These are phyloP conservation scores for Tenthredo distinguenda DNA, from an alignment of 2,888 invertebrate species.

Conservation along the genomic window DNA sequence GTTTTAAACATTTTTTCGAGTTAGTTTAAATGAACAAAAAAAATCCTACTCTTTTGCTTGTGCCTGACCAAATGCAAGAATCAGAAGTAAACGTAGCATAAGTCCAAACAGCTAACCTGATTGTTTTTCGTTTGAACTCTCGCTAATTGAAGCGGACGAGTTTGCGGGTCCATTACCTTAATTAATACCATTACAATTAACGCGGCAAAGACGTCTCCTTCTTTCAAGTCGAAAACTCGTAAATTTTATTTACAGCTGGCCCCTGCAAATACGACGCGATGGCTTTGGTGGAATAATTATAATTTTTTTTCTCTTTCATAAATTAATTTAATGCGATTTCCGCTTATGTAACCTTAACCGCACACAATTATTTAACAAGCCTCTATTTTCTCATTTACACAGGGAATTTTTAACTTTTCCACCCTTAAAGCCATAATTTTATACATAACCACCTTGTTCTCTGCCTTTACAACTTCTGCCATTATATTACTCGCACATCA, in stretches of 20 bases:
- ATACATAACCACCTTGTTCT: not conserved
- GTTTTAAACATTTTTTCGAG: not conserved
- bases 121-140: constrained; percentile 57
- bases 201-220: constrained; percentile 59
- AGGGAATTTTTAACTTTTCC: not conserved
- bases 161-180: constrained; percentile 72
- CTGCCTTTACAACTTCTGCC: not conserved
- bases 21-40: not conserved
- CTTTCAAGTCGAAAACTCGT: not conserved
- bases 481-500: not conserved
- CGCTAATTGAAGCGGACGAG: constrained; percentile 60
- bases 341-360: not conserved
- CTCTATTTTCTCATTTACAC: constrained; percentile 6
- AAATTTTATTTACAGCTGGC: constrained; percentile 12
- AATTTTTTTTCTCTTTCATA: not conserved
- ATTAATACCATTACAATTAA: constrained; percentile 76
- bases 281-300: not conserved
- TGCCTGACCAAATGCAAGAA: not conserved
- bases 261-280: not conserved
- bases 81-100: constrained; percentile 24
- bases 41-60: not conserved
- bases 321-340: constrained; percentile 27
- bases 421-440: not conserved
- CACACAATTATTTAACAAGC: constrained; percentile 19
- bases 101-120: constrained; percentile 29